Percentiles rank a stretch among this genome's conserved stretches.
phyloP scores from a whole-genome alignment of 2,113 vertebrate genomes.

The Zosterops borbonicus region DNA sequence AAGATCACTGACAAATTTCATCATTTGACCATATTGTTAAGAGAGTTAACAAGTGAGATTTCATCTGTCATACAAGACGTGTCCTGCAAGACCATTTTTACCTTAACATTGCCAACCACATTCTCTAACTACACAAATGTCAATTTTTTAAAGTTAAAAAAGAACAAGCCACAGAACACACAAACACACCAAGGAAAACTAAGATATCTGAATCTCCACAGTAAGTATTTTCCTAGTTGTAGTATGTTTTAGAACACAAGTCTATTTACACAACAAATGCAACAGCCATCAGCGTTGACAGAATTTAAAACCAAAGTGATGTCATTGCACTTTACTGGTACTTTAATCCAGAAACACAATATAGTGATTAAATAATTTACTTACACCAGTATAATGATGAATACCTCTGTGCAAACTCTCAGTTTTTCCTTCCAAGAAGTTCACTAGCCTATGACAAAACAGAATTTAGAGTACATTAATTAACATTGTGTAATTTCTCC shows the following conservation, averaged over 20 bases:
- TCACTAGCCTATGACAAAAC: constrained; percentile 75
- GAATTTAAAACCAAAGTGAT: not conserved
- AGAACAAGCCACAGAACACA: not conserved
- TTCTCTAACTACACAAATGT: not conserved
- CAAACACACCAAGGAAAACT: not conserved
- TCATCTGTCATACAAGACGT: not conserved
- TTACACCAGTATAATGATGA: constrained; percentile 94
- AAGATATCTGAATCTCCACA: not conserved
- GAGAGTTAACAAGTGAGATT: not conserved
- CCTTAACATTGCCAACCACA: not conserved
- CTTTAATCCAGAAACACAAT: not conserved
- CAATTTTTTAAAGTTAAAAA: not conserved
- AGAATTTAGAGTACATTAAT: not conserved
- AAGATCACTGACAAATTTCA: not conserved
- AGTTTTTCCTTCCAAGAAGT: constrained; percentile 88
- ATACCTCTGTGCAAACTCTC: constrained; percentile 85
- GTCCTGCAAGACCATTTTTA: not conserved
- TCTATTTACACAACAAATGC: not conserved
- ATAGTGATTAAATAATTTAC: constrained; percentile 31
- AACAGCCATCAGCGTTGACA: rapidly evolving
- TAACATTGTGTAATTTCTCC: not conserved
- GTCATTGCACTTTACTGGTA: not conserved
- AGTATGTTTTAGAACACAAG: not conserved
- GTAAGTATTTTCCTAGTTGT: not conserved
- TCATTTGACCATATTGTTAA: not conserved